Base-by-base conservation (phyloP, 2,113 vertebrate species). In the Acinonyx jubatus region DNA sequence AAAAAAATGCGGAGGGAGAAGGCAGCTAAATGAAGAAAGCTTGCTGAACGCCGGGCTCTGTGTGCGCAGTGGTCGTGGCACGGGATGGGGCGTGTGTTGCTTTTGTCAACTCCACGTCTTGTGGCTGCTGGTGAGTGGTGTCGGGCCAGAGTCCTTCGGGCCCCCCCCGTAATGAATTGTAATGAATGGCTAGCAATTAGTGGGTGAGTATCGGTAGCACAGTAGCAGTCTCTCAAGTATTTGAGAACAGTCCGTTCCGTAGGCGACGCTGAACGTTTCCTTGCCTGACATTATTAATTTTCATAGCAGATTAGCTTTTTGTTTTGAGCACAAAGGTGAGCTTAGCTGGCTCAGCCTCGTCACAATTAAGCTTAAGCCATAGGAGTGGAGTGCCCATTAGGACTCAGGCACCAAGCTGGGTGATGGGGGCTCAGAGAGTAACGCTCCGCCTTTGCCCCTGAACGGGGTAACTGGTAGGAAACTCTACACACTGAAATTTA, bases 41-140 rank as follows among this genome's bases (percentile, higher is more conserved):
- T 5, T 19, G 4, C 11, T 12, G 31, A 19, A 1, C 31, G 19
- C 29, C 2, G 3, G 8, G 16, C 18, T 5, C 55, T 66, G 18
- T 29, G 38, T 4, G 19, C 5, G 4, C 0, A 2, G 41, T 16
- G 41, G 55, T 5, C 38, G 13, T 1, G 1, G 7, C 2, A 0
- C 9, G 12, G 1, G 8, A 12, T 1, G 4, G 63, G 61, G 38
- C 1, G 4, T 15, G 8, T 7, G 23, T 66, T 45, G 9, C 3
- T 4, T 48, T 71, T n/a, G 7, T 63, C 36, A 18, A 48, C 5
- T 10, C 36, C 31, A 1, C 12, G 13, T 66, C 76, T 16, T 16
- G 1, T 23, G n/a, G 25, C 9, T 10, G 4, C 50, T 57, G 48
- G 36, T 7, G 2, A 74, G 5, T 23, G 57, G 55, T 4, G 14